Base-by-base conservation (phyloP, 2,113 vertebrate genomes). In the Chaenocephalus aceratus region DNA sequence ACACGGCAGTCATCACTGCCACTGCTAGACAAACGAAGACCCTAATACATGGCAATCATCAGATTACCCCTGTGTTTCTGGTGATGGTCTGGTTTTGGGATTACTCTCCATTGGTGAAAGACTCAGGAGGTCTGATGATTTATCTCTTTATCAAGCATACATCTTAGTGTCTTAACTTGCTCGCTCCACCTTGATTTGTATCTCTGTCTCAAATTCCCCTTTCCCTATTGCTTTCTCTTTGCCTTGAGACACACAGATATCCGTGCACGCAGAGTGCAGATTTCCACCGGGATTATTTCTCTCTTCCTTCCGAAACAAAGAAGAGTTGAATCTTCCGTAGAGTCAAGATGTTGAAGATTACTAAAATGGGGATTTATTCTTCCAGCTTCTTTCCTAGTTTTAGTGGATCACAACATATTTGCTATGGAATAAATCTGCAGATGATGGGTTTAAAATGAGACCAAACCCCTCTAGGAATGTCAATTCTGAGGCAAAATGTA, bases 81-180 rank as follows among this genome's bases (percentile, higher is more conserved):
- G 1, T 8, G 41, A 30, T 63, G 21, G 18, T 70, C 75, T 87
- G 30, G 9, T 63, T 36, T 52, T 67, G 44, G 51, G 36, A 67
- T 57, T 54, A 63, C 36, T 63, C 56, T 52, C 52, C 67, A 65
- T 6, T 51, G 44, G 18, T 6, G 52, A 45, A 73, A 41, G 7
- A 62, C 15, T 52, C 3, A 54, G 0, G 34, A 45, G 36, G 15
- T 51, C 23, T 62, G 44, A 23, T 63, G 14, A 48, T 21, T 41
- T 30, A 60, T 81, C 78, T 46, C 7, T 9, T 46, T 6, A 34
- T 70, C n/a, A 51, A n/a, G 68, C 45, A 12, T 15, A 51, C 3
- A 30, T 44, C 0, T 63, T 46, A 54, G 36, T 9, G 26, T 64
- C 54, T 14, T 68, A 26, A 41, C 59, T 61, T 41, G 30, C 2